These are phyloP conservation scores for Heliothis subflexa DNA, from an alignment of 1,140 invertebrate genomes.

Conservation along the genomic window DNA sequence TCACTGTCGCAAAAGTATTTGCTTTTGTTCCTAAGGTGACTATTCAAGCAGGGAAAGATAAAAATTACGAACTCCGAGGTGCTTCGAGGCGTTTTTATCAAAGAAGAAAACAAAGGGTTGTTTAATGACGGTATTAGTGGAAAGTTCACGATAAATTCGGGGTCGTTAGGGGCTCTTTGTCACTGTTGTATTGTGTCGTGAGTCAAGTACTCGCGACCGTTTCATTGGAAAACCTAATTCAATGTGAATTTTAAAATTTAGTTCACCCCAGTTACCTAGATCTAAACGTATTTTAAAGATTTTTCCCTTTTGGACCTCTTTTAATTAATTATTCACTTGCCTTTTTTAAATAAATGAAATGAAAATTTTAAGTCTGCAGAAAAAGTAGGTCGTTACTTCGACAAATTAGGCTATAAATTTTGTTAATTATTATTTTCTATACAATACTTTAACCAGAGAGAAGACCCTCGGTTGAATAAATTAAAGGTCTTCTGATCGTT, in stretches of 20 bases:
- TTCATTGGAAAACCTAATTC: constrained; percentile 62
- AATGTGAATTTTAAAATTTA: constrained; percentile 51
- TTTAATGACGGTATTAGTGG: constrained; percentile 84
- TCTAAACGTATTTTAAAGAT: background rate
- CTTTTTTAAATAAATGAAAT: constrained; percentile 32
- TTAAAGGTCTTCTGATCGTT: background rate
- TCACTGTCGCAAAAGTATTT: constrained; percentile 66
- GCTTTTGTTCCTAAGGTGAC: constrained; percentile 66
- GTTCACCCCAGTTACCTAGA: constrained; percentile 16
- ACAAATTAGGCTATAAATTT: constrained; percentile 36
- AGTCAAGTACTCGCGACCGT: constrained; percentile 66
- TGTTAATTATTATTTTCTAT: constrained; percentile 31
- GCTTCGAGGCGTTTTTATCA: constrained; percentile 80
- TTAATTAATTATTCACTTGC: constrained; percentile 29
- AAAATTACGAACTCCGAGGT: constrained; percentile 82
- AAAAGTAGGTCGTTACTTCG: constrained; percentile 31
- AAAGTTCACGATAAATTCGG: constrained; percentile 83
- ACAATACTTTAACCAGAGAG: constrained; percentile 14
- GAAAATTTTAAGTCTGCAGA: constrained; percentile 21
- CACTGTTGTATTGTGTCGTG: constrained; percentile 75
- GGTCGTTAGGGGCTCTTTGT: constrained; percentile 81
- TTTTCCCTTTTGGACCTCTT: constrained; percentile 1
- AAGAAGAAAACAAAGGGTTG: constrained; percentile 82
- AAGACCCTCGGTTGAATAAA: background rate
- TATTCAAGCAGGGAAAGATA: constrained; percentile 74